Percentiles rank a stretch among this genome's conserved stretches.
phyloP scores from a whole-genome alignment of 2,888 invertebrate species.

The Ethmia dodecea region DNA sequence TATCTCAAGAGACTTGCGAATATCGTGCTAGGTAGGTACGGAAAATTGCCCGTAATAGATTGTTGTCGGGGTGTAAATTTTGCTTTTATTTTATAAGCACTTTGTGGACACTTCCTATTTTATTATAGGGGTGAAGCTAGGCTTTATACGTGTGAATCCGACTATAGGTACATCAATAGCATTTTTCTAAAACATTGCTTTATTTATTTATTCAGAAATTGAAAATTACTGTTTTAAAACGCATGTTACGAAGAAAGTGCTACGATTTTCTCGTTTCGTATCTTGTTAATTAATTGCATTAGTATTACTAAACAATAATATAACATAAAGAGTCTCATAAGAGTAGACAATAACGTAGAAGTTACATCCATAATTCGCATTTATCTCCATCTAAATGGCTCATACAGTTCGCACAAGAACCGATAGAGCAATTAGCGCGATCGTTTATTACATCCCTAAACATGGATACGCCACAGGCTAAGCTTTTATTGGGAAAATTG shows the following conservation, averaged over 20 bases:
- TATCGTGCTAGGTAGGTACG: slow-evolving; percentile 44
- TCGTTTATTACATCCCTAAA: slow-evolving; percentile 42
- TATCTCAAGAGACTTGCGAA: slow-evolving; percentile 68
- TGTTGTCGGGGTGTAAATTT: slow-evolving; percentile 58
- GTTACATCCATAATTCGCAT: slow-evolving; percentile 40
- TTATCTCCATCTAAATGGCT: slow-evolving; percentile 67
- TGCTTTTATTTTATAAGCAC: slow-evolving; percentile 44
- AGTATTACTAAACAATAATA: too few relatives aligned
- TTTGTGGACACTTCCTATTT: slow-evolving; percentile 34
- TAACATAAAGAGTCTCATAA: too few relatives aligned
- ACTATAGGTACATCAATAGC: too few relatives aligned
- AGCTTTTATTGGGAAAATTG: slow-evolving; percentile 63
- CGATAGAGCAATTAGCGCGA: slow-evolving; percentile 57
- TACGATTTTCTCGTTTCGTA: too few relatives aligned
- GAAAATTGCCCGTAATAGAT: slow-evolving; percentile 63
- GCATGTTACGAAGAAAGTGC: too few relatives aligned
- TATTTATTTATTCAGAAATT: too few relatives aligned
- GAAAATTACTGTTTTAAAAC: too few relatives aligned
- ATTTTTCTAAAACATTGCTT: too few relatives aligned
- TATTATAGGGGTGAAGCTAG: too few relatives aligned
- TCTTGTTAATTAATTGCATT: too few relatives aligned
- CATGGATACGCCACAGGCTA: slow-evolving; percentile 49
- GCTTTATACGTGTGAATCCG: too few relatives aligned
- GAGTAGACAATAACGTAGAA: too few relatives aligned
- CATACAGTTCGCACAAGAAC: slow-evolving; percentile 43